These are phyloP conservation scores for Trachythela sp. DNA, from an alignment of 64 coral and sea anemone genomes.

Conservation along the genomic window DNA sequence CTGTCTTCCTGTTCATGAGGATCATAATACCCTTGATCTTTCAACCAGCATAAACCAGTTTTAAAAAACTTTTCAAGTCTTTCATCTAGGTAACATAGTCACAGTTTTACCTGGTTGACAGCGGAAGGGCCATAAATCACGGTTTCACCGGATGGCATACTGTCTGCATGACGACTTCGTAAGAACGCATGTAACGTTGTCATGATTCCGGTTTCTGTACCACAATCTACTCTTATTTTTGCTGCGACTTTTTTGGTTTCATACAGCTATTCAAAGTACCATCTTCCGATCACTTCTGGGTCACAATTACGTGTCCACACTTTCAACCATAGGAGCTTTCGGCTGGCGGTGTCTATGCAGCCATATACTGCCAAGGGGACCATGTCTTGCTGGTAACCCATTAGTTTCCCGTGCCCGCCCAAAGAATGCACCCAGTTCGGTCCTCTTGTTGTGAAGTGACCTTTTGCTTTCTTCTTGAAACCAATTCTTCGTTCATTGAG, in stretches of 20 bases:
- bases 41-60: too few species aligned
- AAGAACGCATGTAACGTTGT: background rate
- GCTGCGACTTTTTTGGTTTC: background rate
- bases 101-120: too few species aligned
- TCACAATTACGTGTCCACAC: background rate
- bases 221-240: background rate
- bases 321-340: background rate
- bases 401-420: background rate
- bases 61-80: too few species aligned
- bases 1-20: too few species aligned
- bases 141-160: too few species aligned
- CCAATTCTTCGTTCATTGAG: too few species aligned
- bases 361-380: background rate
- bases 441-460: background rate
- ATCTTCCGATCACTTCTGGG: background rate
- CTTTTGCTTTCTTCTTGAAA: too few species aligned
- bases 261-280: background rate
- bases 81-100: too few species aligned
- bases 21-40: too few species aligned
- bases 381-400: background rate
- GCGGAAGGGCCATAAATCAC: too few species aligned
- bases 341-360: background rate
- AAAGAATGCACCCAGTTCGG: background rate
- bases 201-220: conserved; percentile 1
- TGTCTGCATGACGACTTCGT: background rate